phyloP scores from a whole-genome alignment of 2,113 vertebrate genomes.

The Diadophis punctatus region DNA sequence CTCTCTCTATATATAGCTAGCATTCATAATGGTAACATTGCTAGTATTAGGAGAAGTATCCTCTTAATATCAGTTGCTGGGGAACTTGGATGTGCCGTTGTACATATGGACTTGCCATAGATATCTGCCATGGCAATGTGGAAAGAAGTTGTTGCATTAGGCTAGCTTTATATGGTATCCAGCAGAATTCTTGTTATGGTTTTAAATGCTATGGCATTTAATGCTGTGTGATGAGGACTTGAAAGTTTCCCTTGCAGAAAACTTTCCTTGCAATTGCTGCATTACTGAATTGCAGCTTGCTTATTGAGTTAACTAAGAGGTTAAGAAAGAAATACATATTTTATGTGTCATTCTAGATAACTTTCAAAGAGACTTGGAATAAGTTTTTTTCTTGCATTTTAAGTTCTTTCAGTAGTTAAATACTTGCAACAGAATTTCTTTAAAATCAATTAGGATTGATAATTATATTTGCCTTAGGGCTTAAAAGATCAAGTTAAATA shows the following conservation, averaged over 20 bases:
- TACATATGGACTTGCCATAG: neutral
- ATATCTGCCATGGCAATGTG: neutral
- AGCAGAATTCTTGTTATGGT: neutral
- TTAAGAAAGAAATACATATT: neutral
- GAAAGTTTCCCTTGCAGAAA: neutral
- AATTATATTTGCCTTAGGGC: neutral
- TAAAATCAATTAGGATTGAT: neutral
- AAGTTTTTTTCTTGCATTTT: neutral
- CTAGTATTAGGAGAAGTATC: neutral
- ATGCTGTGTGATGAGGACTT: neutral
- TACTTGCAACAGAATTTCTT: neutral
- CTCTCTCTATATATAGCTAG: neutral
- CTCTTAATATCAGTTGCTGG: neutral
- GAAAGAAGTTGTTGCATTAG: neutral
- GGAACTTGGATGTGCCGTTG: neutral
- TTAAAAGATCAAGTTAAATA: constrained; percentile 1
- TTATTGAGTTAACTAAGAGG: neutral
- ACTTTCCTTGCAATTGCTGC: neutral
- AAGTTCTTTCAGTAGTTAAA: neutral
- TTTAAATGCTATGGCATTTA: neutral
- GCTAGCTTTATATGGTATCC: neutral
- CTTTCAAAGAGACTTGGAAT: neutral
- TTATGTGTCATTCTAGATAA: neutral
- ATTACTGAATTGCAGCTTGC: neutral
- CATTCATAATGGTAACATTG: neutral